Evolutionary conservation across 1,140 invertebrate species (phyloP).

Genomic region (Lepidostoma basale): DNA sequence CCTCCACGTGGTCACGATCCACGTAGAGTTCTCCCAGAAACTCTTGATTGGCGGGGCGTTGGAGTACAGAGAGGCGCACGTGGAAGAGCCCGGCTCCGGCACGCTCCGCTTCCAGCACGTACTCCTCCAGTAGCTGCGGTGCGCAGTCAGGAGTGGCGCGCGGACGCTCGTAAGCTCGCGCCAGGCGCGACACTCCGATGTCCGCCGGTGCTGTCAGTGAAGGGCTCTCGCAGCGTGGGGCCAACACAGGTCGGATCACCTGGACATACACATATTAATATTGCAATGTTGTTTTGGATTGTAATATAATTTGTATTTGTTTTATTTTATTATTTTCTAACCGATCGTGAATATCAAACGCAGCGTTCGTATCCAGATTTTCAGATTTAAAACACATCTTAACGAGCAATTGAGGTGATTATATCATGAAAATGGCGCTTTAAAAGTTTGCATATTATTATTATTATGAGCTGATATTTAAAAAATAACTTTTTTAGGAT

Average conservation of each 20-base stretch:
- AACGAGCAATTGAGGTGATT: too few relatives aligned
- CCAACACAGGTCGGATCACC: constrained; percentile 58
- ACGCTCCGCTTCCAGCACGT: constrained; percentile 83
- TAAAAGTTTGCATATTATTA: too few relatives aligned
- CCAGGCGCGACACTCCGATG: constrained; percentile 51
- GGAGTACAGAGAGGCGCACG: constrained; percentile 84
- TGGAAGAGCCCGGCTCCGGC: constrained; percentile 71
- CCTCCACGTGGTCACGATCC: constrained; percentile 82
- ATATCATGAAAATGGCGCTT: too few relatives aligned
- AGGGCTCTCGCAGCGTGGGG: constrained; percentile 56
- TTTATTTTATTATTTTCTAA: too few relatives aligned
- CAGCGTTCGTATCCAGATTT: too few relatives aligned
- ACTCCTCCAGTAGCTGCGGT: constrained; percentile 85
- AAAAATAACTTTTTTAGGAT: too few relatives aligned
- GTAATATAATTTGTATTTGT: too few relatives aligned
- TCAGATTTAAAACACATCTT: too few relatives aligned
- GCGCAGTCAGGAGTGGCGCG: constrained; percentile 76
- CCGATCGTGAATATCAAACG: too few relatives aligned
- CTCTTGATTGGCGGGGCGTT: constrained; percentile 84
- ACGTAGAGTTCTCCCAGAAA: constrained; percentile 90
- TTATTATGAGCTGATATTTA: too few relatives aligned
- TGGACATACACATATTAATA: too few relatives aligned
- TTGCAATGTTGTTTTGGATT: too few relatives aligned
- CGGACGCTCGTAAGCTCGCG: constrained; percentile 68
- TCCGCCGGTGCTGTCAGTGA: constrained; percentile 52